Conservation (phyloP, 2,113 vertebrate genomes). For the Puma concolor region DNA sequence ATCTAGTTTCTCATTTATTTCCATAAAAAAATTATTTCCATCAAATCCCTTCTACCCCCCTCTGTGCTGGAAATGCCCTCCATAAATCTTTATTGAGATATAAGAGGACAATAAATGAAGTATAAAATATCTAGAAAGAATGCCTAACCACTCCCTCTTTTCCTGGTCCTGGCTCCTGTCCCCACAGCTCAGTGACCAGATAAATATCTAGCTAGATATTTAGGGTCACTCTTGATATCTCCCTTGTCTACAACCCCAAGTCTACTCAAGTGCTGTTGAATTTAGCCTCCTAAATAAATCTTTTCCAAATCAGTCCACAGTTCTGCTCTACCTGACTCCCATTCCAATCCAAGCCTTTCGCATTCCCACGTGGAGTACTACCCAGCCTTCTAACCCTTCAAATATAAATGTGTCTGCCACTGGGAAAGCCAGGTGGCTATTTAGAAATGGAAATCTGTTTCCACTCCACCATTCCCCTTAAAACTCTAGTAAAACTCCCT, state of each 20-base stretch:
- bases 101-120: conserved; percentile 19
- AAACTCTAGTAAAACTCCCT: background rate
- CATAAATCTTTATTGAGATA: conserved; percentile 15
- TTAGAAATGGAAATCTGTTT: background rate
- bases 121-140: conserved; percentile 38
- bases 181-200: background rate
- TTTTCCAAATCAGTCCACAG: conserved; percentile 1
- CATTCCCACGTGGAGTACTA: background rate
- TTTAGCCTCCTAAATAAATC: conserved; percentile 15
- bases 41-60: conserved; percentile 12
- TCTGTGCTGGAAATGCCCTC: background rate
- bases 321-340: background rate
- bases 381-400: background rate
- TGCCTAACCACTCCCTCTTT: background rate
- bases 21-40: conserved; percentile 6
- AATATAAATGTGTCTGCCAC: background rate
- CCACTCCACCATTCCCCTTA: background rate
- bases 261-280: background rate
- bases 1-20: conserved; percentile 49
- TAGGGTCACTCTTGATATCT: background rate
- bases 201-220: conserved; percentile 3
- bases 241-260: background rate
- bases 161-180: background rate
- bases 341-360: background rate
- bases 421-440: background rate